phyloP scores from a whole-genome alignment of 2,113 vertebrate genomes.

The Cyphomyrus plagiostoma region DNA sequence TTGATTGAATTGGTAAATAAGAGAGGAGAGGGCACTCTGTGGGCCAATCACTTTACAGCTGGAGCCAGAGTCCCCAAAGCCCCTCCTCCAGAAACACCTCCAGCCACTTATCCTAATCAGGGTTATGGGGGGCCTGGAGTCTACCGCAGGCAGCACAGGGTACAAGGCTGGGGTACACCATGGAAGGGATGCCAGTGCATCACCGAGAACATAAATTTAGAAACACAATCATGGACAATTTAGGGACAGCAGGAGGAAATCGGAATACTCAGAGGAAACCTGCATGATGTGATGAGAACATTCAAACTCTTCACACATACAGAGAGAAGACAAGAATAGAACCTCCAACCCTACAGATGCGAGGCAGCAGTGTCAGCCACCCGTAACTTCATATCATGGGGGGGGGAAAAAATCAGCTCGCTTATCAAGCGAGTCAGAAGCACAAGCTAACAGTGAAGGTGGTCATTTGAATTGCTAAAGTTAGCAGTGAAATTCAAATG shows the following conservation, averaged over 20 bases:
- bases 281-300: not conserved
- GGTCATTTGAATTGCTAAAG: not conserved
- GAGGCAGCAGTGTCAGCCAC: not conserved
- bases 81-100: not conserved
- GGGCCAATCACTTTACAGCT: not conserved
- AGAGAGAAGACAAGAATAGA: not conserved
- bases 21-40: not conserved
- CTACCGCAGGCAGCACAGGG: not conserved
- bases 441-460: not conserved
- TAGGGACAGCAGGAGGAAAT: not conserved
- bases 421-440: not conserved
- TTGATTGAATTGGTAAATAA: not conserved
- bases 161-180: not conserved
- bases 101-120: not conserved
- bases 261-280: not conserved
- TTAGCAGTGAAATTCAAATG: conserved; percentile 9
- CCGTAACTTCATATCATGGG: not conserved
- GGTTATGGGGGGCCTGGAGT: not conserved
- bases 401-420: not conserved
- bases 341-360: not conserved
- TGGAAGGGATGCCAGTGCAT: not conserved
- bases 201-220: not conserved
- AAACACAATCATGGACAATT: not conserved
- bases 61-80: not conserved
- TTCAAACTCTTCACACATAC: not conserved